phyloP scores from a whole-genome alignment of 30 jellyfish, hydroid and myxozoan species.

The Nemopilema nomurai region DNA sequence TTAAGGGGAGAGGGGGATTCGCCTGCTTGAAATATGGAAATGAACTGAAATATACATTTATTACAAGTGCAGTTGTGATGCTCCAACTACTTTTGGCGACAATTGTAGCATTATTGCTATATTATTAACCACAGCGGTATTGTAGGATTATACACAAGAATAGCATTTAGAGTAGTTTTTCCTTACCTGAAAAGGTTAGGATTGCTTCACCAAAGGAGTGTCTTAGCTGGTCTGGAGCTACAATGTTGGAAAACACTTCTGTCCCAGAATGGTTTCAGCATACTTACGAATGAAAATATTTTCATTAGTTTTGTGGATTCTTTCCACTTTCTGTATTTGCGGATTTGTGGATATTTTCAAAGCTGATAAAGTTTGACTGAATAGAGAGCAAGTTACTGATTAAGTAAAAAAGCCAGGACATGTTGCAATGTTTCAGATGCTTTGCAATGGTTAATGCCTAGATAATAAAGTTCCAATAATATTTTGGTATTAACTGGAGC shows the following conservation, averaged over 20 bases:
- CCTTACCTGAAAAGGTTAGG: constrained; percentile 7
- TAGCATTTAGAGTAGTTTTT: background rate
- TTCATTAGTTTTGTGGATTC: background rate
- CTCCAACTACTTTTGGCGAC: background rate
- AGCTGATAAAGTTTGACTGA: background rate
- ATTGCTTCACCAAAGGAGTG: constrained; percentile 4
- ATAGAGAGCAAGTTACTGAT: background rate
- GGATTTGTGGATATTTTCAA: background rate
- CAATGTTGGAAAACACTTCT: background rate
- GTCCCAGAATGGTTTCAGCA: constrained; percentile 6
- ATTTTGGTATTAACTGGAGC: background rate
- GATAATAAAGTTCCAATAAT: background rate
- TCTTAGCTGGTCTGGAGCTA: background rate
- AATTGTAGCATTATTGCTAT: background rate
- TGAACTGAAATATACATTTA: background rate
- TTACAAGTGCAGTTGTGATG: background rate
- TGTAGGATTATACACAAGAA: background rate
- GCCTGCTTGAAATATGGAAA: background rate
- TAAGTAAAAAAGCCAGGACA: no score
- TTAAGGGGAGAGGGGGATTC: background rate
- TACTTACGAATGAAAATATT: background rate
- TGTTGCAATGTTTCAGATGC: no score
- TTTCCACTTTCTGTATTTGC: background rate
- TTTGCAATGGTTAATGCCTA: background rate
- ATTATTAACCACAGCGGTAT: background rate